A percentile compares a stretch with the other conserved stretches of the same genome.
These are phyloP conservation scores for Nylanderia fulva DNA, from an alignment of 1,140 invertebrate genomes.

Conservation along the genomic window DNA sequence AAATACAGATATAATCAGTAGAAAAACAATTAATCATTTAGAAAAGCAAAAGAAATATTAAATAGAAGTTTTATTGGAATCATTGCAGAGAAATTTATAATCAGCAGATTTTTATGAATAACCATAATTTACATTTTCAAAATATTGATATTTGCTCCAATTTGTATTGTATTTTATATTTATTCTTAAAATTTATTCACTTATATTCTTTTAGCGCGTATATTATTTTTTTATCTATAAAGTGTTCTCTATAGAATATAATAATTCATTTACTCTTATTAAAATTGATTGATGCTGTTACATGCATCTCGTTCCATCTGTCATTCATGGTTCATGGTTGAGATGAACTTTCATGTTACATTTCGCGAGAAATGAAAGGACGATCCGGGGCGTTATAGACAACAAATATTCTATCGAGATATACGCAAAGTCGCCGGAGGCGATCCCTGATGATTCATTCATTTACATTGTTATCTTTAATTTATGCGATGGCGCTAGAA, in stretches of 20 bases:
- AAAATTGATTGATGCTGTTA: not conserved
- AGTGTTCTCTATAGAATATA: not conserved
- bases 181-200: not conserved
- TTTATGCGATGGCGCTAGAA: constrained; percentile 49
- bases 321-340: not conserved
- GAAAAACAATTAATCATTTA: not conserved
- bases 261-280: not conserved
- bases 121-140: not conserved
- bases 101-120: no score
- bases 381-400: not conserved
- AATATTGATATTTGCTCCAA: not conserved
- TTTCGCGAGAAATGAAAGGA: constrained; percentile 36
- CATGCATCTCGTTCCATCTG: not conserved
- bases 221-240: not conserved
- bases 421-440: constrained; percentile 23
- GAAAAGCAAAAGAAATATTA: not conserved
- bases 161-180: not conserved
- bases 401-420: constrained; percentile 34
- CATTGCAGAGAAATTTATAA: not conserved
- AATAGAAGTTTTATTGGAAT: no score
- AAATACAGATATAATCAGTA: not conserved
- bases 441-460: constrained; percentile 32
- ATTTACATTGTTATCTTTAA: constrained; percentile 57
- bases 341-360: constrained; percentile 29
- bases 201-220: not conserved